Evolutionary conservation across 2,888 invertebrate genomes (phyloP).

Genomic region (Folsomia candida): DNA sequence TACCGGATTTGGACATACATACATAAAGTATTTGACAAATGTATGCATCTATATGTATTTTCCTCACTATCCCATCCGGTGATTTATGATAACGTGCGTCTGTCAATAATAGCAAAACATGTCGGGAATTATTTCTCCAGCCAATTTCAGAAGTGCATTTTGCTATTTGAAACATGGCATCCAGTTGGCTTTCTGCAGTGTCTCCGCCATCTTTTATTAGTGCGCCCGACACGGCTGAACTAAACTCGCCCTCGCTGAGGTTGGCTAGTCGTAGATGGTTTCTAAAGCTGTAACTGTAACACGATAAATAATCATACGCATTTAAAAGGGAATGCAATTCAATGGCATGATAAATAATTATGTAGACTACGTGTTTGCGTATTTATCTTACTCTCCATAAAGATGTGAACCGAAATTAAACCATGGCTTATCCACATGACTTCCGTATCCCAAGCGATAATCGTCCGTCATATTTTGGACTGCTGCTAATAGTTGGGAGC

Average conservation of each 20-base stretch:
- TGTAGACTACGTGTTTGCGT: background rate
- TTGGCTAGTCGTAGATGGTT: background rate
- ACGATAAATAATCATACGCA: too few relatives aligned
- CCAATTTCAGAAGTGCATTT: background rate
- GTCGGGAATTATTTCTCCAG: background rate
- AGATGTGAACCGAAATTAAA: background rate
- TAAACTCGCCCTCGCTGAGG: background rate
- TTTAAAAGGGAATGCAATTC: too few relatives aligned
- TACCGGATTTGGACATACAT: too few relatives aligned
- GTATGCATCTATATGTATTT: too few relatives aligned
- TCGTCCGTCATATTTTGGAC: background rate
- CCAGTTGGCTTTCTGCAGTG: background rate
- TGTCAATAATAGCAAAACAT: background rate
- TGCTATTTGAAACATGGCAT: background rate
- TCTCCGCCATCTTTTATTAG: background rate
- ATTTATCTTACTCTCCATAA: background rate
- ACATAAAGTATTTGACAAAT: too few relatives aligned
- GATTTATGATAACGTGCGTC: background rate
- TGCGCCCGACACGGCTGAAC: background rate
- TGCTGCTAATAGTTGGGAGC: background rate
- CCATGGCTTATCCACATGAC: background rate
- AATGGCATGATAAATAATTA: background rate
- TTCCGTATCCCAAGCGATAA: background rate
- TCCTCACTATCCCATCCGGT: background rate
- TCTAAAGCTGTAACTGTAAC: background rate